Percentiles rank a stretch among this genome's conserved stretches.
These are phyloP conservation scores for Clarias platycephalus DNA, from an alignment of 2,797 vertebrate species.

Conservation along the genomic window DNA sequence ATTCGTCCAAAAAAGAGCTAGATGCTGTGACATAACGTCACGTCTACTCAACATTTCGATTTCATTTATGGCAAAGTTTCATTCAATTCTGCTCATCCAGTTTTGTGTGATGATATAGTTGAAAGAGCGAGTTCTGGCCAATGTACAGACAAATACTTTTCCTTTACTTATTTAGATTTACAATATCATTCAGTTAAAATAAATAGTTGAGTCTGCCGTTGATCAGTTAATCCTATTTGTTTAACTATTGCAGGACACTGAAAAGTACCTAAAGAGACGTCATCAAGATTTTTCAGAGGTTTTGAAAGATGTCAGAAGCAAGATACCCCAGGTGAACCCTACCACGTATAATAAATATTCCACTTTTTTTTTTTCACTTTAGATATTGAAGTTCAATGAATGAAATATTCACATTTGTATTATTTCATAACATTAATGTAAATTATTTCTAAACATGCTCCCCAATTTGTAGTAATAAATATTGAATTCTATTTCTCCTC, in stretches of 20 bases:
- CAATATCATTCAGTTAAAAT: background rate
- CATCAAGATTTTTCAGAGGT: slow-evolving; percentile 72
- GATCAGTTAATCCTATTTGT: background rate
- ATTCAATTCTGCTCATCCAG: too few species aligned
- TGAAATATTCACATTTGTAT: background rate
- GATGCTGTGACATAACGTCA: too few species aligned
- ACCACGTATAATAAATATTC: background rate
- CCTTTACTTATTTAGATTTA: background rate
- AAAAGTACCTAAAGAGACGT: slow-evolving; percentile 69
- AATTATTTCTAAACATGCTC: background rate
- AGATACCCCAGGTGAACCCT: slow-evolving; percentile 70
- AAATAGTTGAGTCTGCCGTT: background rate
- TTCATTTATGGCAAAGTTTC: too few species aligned
- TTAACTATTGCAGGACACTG: slow-evolving; percentile 63
- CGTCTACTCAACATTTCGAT: too few species aligned
- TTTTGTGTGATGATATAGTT: too few species aligned
- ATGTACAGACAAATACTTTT: too few species aligned
- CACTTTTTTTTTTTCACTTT: background rate
- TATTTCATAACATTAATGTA: background rate
- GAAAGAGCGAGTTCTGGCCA: too few species aligned
- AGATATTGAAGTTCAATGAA: background rate
- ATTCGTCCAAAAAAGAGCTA: too few species aligned
- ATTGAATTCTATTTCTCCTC: background rate
- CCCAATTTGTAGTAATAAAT: background rate
- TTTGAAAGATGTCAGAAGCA: slow-evolving; percentile 67